Base-by-base conservation (phyloP, 2,888 invertebrate genomes). In the Sympetrum striolatum region DNA sequence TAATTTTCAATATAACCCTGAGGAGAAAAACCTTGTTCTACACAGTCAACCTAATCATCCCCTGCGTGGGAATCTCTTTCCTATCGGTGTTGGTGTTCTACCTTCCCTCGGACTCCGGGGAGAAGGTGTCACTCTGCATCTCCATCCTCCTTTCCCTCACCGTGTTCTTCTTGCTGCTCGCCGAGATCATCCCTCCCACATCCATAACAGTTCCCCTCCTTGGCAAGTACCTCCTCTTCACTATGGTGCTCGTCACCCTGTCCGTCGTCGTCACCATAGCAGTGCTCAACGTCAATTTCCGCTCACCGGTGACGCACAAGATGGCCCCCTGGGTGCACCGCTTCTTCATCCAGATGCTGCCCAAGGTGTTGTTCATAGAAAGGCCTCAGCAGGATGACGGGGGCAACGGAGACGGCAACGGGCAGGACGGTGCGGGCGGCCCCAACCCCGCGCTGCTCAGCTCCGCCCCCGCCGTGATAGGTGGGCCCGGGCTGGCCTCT, bases 81-180 rank as follows among this genome's bases (percentile, higher is more conserved):
- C 96, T 99, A 92, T 99, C 99, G 92, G 98, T 99, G 91, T 95
- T 99, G 91, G 99, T 99, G 92, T 99, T 99, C 95, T 99, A 99
- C 94, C 95, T 99, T 92, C 99, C 99, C 91, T 98, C 98, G 92
- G 99, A 99, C 94, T 98, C 98, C 90, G 99, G 99, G 92, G 99
- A 99, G 94, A 99, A 99, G 94, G 98, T 95, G 90, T 98, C 99
- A 91, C 96, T 99, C 92, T 98, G 98, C 94, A 98, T 98, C 93
- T 98, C 98, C 92, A 98, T 98, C 94, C 95, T 98, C 91, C 96
- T 98, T 91, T 98, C 98, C 92, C 95, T 98, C 93, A 98, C 98
- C 93, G 98, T 98, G 95, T 98, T 98, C 95, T 98, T 98, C 95
- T 95, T 98, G 93, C 95, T 98, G 92, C 95, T 98, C 93, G 98